These are phyloP conservation scores for Ridgeia piscesae DNA, from an alignment of 1,140 invertebrate genomes.

Conservation along the genomic window DNA sequence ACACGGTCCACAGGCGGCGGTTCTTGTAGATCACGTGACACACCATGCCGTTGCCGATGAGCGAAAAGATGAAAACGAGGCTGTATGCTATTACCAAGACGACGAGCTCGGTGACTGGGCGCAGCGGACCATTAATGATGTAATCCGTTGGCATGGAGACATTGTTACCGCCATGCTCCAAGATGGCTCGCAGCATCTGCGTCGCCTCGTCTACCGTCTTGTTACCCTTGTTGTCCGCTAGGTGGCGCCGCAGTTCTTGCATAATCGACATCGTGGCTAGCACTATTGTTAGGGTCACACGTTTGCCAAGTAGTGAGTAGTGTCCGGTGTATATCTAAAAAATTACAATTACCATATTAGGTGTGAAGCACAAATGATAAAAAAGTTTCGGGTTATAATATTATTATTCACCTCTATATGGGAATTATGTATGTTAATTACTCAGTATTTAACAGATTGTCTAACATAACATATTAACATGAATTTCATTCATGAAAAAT, in stretches of 20 bases:
- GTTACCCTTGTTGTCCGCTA: constrained; percentile 1
- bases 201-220: not conserved
- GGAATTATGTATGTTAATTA: not conserved
- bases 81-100: constrained; percentile 50
- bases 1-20: constrained; percentile 93
- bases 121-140: not conserved
- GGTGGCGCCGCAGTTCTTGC: not conserved
- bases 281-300: not conserved
- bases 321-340: not conserved
- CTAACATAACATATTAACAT: no score
- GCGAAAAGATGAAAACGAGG: constrained; percentile 49
- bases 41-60: constrained; percentile 84
- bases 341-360: not conserved
- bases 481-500: no score
- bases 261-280: not conserved
- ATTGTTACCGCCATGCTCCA: not conserved
- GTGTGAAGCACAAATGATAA: not conserved
- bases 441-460: no score
- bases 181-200: not conserved
- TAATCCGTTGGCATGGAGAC: not conserved
- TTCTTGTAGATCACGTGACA: constrained; percentile 82
- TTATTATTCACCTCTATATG: not conserved
- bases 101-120: constrained; percentile 9
- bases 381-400: not conserved
- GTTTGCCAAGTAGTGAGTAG: not conserved